Base-by-base conservation (phyloP, 2,888 invertebrate species). In the Globia sparganii region DNA sequence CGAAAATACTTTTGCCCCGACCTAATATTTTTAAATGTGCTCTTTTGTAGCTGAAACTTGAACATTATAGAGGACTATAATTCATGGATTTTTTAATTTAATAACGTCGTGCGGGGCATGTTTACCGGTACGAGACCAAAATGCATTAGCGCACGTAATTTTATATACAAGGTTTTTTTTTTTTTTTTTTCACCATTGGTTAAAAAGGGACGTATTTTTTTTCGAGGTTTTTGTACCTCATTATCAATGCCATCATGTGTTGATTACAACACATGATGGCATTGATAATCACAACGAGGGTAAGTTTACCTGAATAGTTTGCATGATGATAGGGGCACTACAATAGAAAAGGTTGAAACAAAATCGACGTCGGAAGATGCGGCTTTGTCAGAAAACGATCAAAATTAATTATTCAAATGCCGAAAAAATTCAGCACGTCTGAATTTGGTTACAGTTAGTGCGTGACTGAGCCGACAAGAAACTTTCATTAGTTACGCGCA, bases 71-170 rank as follows among this genome's bases (percentile, higher is more conserved):
- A 28, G 49, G 34, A 78, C 31, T 49, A 58, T n/a, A 62, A 70
- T 53, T 49, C 74, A 83, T 78, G 61, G 66, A 68, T 69, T 83
- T 75, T 69, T 69, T 34, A 58, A 82, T 83, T 72, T 21, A 82
- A 79, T 75, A 69, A 69, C 43, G 21, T 53, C 40, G 43, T 43
- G 68, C 43, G 49, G 43, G 43, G 49, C 43, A 34, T 79, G 68
- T 80, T 72, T 70, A 62, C 61, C 18, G 34, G 43, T 28, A 28
- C 11, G 31, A 46, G 49, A 49, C 18, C 56, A 40, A 66, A 80
- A 46, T 70, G 31, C 49, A 66, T 76, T 67, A 65, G 34, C 1
- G 28, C 49, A 59, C 3, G n/a, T 25, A 25, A 56, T 58, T 37
- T 28, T 59, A 13, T 59, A 13, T 37, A 65, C 31, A 8, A 21